phyloP scores from a whole-genome alignment of 2,797 vertebrate species.

The Melanotaenia pygmaea region DNA sequence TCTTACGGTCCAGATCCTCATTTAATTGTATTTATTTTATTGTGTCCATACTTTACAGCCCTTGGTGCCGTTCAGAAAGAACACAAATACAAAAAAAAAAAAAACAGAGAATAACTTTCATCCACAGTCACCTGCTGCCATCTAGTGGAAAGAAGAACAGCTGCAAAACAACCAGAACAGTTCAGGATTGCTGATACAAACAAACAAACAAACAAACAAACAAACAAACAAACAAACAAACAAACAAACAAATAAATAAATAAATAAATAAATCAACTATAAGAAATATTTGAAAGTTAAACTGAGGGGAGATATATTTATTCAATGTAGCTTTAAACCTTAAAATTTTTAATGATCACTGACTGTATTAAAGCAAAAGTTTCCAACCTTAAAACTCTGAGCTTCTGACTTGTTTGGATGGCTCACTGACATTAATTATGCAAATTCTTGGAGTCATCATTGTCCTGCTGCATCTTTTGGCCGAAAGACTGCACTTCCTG shows the following conservation, averaged over 20 bases:
- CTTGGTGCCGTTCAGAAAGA: background rate
- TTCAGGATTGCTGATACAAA: too few species aligned
- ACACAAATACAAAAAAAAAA: background rate
- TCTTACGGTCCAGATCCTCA: background rate
- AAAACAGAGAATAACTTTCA: background rate
- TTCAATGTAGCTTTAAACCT: background rate
- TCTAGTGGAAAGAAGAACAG: constrained; percentile 45
- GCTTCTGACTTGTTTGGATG: too few species aligned
- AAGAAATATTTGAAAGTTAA: background rate
- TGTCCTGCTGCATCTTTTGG: too few species aligned
- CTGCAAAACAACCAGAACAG: background rate
- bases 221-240: too few species aligned
- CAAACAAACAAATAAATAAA: too few species aligned
- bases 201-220: background rate
- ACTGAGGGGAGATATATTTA: background rate
- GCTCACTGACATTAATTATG: too few species aligned
- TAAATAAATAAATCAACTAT: background rate
- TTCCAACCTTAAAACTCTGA: too few species aligned
- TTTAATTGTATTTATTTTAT: background rate
- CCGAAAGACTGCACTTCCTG: too few species aligned
- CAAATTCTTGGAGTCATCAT: too few species aligned
- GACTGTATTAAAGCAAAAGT: background rate
- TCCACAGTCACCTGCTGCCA: constrained; percentile 36
- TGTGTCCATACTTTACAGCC: background rate
- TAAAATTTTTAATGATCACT: background rate